Base-by-base conservation (phyloP, 2,797 vertebrate species). In the Anguilla pacifica region DNA sequence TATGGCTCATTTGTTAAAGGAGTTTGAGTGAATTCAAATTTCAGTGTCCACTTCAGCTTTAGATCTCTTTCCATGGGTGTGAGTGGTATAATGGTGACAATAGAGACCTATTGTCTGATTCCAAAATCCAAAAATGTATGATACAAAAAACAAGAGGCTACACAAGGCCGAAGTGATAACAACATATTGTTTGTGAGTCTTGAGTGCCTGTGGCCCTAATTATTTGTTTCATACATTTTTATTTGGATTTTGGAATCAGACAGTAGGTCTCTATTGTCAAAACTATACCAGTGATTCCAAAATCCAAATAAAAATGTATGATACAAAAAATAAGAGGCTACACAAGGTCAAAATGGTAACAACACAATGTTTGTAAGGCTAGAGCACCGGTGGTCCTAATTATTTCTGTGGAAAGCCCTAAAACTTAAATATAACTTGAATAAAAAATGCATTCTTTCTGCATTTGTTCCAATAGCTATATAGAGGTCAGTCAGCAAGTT, bases 391-490 rank as follows among this genome's bases (percentile, higher is more conserved):
- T 61, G 59, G 59, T 15, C 59, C 59, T 61, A 61, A 61, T 22
- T 61, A 67, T n/a, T 67, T 67, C 22, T 6, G 5, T 28, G 64
- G n/a, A 25, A 67, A 67, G 7, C n/a, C 7, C n/a, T 28, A 10
- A 61, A 61, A 61, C 59, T 6, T 61, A 15, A 22, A 19, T 15
- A 61, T 28, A 67, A n/a, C 64, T 74, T 39, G 13, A 81, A 46
- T 19, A 55, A 55, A 28, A 83, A 83, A 83, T 53, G 81, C 51
- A 83, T 81, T 81, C 51, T 83, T 2, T 79, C 39, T 6, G 77
- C 3, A 13, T 31, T 53, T 46, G 35, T 28, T 83, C 49, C 19
- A 2, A 28, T 28, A 83, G 13, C 51, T 25, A 28, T n/a, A 55
- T 55, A 53, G 9, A 25, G 81, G 46, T 83, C 49, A 83, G 79